Percentiles rank a stretch among this genome's conserved stretches.
Evolutionary conservation across 2,113 vertebrate genomes (phyloP).

Genomic region (Dolichallabes microphthalmus): DNA sequence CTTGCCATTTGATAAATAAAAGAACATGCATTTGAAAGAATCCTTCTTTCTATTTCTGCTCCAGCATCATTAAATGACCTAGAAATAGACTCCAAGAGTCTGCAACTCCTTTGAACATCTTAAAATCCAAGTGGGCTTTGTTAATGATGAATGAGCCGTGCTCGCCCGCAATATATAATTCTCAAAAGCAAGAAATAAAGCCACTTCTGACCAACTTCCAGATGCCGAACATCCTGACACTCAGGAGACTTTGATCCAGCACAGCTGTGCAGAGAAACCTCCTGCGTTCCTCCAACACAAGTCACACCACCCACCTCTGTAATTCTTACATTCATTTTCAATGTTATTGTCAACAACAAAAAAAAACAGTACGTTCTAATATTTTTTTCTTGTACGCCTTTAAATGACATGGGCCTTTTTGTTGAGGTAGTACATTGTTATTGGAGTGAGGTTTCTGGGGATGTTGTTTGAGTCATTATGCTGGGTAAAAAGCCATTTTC

Average conservation of each 20-base stretch:
- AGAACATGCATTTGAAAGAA: not conserved
- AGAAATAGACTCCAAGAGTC: not conserved
- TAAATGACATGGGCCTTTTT: not conserved
- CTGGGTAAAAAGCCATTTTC: not conserved
- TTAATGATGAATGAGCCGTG: not conserved
- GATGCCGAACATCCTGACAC: conserved; percentile 45
- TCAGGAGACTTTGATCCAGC: conserved; percentile 49
- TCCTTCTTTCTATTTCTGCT: not conserved
- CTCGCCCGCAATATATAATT: conserved; percentile 10
- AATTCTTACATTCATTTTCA: not conserved
- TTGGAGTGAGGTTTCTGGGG: not conserved
- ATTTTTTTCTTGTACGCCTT: conserved; percentile 23
- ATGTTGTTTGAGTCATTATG: conserved; percentile 14
- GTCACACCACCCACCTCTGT: not conserved
- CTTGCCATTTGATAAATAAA: not conserved
- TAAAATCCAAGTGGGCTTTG: not conserved
- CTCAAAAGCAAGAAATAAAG: conserved; percentile 14
- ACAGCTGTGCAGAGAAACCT: conserved; percentile 49
- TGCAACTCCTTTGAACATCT: not conserved
- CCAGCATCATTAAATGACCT: not conserved
- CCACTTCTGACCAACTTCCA: conserved; percentile 49
- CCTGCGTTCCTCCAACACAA: conserved; percentile 15
- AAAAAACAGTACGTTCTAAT: not conserved
- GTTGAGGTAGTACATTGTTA: conserved; percentile 16
- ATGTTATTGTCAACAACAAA: conserved; percentile 22